These are phyloP conservation scores for Palythoa caribaeorum DNA, from an alignment of 92 coral and sea anemone species.

Conservation along the genomic window DNA sequence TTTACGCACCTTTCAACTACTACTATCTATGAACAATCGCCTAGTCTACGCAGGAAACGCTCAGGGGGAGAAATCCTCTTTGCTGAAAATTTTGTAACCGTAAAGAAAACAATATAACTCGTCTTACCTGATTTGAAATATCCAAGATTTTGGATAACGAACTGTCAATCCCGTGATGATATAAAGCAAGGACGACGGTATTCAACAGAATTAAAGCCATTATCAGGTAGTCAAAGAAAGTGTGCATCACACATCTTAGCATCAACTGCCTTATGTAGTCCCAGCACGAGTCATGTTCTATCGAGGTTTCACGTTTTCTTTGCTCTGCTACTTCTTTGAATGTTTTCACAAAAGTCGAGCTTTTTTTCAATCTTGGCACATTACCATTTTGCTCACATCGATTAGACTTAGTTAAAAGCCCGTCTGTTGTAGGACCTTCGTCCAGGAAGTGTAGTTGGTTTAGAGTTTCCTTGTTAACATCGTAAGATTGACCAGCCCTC, in stretches of 20 bases:
- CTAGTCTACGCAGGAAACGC: too few species aligned
- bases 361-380: neutral
- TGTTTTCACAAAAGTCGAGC: constrained; percentile 37
- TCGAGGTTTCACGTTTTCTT: constrained; percentile 30
- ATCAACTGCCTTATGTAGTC: constrained; percentile 11
- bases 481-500: constrained; percentile 49
- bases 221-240: constrained; percentile 54
- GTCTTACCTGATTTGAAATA: constrained; percentile 46
- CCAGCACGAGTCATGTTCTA: constrained; percentile 25
- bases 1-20: too few species aligned
- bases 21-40: too few species aligned
- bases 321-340: constrained; percentile 46
- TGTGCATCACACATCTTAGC: constrained; percentile 14
- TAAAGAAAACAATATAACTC: neutral
- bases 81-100: too few species aligned
- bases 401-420: constrained; percentile 11
- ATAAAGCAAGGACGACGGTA: constrained; percentile 52
- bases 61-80: neutral
- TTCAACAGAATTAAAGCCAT: constrained; percentile 58
- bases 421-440: neutral
- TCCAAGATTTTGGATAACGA: constrained; percentile 51
- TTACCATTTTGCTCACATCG: neutral
- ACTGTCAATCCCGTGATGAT: constrained; percentile 50
- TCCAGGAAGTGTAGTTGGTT: constrained; percentile 44
- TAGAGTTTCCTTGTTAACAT: constrained; percentile 51